These are phyloP conservation scores for Hetaerina titia DNA, from an alignment of 2,888 invertebrate genomes.

Conservation along the genomic window DNA sequence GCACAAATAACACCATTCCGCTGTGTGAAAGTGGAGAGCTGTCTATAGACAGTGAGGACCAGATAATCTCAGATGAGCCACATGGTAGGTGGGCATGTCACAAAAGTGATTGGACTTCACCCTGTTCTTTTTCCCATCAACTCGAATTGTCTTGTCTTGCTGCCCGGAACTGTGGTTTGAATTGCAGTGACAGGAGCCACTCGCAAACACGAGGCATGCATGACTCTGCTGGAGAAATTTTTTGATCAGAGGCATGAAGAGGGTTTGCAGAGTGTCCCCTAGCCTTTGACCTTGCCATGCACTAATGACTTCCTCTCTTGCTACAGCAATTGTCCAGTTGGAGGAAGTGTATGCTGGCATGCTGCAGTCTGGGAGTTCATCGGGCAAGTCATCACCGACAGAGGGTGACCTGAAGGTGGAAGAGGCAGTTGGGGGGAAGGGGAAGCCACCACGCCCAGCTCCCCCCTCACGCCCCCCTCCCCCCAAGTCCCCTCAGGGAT, in stretches of 20 bases:
- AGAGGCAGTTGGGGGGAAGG: constrained; percentile 67
- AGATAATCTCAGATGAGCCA: constrained; percentile 72
- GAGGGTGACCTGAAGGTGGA: constrained; percentile 54
- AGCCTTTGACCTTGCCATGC: no score
- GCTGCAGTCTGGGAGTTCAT: constrained; percentile 60
- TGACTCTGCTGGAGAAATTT: no score
- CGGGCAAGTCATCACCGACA: constrained; percentile 67
- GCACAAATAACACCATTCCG: constrained; percentile 91
- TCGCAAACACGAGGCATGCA: no score
- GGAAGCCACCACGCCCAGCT: constrained; percentile 72
- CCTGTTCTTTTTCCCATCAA: no score
- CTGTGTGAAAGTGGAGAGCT: constrained; percentile 78
- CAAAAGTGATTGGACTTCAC: no score
- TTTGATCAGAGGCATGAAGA: no score
- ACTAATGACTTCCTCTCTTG: constrained; percentile 68
- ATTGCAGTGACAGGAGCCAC: no score
- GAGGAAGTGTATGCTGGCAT: constrained; percentile 68
- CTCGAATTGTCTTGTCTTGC: no score
- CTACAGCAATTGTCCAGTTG: constrained; percentile 74
- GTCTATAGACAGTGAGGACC: constrained; percentile 71
- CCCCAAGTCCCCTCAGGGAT: constrained; percentile 77
- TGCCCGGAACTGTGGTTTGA: no score
- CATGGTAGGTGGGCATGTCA: constrained; percentile 69
- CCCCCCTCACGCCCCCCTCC: constrained; percentile 80
- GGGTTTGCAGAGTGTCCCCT: no score